Percentiles rank a stretch among this genome's conserved stretches.
Evolutionary conservation across 2,888 invertebrate genomes (phyloP).

Genomic region (Drosophila melanosoma): DNA sequence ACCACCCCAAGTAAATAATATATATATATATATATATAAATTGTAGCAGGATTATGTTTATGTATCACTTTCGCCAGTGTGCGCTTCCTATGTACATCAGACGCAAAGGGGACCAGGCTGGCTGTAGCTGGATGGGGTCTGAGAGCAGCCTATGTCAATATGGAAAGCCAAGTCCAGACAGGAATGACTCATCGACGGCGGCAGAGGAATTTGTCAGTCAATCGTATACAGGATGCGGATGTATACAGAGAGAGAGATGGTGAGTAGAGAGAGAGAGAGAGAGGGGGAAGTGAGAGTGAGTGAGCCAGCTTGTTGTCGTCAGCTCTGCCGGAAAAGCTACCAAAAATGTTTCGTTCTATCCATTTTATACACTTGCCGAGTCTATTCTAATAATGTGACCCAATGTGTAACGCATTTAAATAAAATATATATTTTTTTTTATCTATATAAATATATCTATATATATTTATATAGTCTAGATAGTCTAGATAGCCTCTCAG

Average conservation of each 20-base stretch:
- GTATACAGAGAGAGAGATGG: background rate
- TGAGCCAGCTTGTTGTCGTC: background rate
- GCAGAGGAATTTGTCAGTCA: slow-evolving; percentile 20
- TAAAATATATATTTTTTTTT: too few species aligned
- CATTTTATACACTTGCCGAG: background rate
- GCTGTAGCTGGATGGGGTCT: background rate
- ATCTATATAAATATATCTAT: background rate
- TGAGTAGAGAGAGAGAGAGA: background rate
- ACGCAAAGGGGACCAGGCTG: slow-evolving; percentile 13
- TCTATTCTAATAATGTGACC: background rate
- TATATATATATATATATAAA: slow-evolving; percentile 10
- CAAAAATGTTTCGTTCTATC: background rate
- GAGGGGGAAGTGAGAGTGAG: background rate
- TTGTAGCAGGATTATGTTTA: slow-evolving; percentile 15
- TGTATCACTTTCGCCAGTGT: slow-evolving; percentile 65
- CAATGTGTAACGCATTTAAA: background rate
- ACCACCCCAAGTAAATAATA: slow-evolving; percentile 37
- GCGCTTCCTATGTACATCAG: slow-evolving; percentile 35
- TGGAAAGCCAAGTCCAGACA: slow-evolving; percentile 41
- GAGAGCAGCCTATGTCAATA: slow-evolving; percentile 37
- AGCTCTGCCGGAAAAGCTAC: background rate
- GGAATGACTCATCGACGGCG: slow-evolving; percentile 58
- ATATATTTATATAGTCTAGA: background rate
- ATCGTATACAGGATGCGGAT: slow-evolving; percentile 34
- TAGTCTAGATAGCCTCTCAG: background rate